Evolutionary conservation across 2,888 invertebrate species (phyloP).

Genomic region (Tipula unca): DNA sequence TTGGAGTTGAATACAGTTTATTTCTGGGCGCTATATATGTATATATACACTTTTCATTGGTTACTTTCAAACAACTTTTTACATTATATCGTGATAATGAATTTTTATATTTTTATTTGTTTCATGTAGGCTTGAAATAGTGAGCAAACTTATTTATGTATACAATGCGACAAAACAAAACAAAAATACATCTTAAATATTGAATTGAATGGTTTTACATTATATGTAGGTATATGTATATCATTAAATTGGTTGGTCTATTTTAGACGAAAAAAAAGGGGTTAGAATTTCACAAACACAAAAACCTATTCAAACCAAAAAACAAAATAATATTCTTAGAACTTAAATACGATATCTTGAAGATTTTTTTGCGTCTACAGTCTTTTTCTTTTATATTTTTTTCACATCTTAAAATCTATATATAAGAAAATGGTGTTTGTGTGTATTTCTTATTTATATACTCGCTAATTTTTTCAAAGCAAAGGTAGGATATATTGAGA

Average conservation of each 20-base stretch:
- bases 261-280: neutral
- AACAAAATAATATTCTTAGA: neutral
- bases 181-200: neutral
- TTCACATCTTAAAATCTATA: neutral
- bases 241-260: neutral
- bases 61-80: constrained; percentile 14
- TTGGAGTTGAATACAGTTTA: neutral
- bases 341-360: neutral
- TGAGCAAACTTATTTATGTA: neutral
- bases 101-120: neutral
- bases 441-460: neutral
- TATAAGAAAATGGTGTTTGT: neutral
- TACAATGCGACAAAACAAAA: neutral
- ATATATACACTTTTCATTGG: neutral
- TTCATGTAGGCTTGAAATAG: neutral
- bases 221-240: neutral
- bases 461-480: neutral
- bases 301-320: neutral
- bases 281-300: neutral
- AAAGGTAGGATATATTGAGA: neutral
- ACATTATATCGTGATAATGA: neutral
- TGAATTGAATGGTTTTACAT: neutral
- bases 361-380: neutral
- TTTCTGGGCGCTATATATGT: neutral
- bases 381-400: neutral